Conservation (phyloP, 2,888 invertebrate species). For the Hyposoter dolosus region DNA sequence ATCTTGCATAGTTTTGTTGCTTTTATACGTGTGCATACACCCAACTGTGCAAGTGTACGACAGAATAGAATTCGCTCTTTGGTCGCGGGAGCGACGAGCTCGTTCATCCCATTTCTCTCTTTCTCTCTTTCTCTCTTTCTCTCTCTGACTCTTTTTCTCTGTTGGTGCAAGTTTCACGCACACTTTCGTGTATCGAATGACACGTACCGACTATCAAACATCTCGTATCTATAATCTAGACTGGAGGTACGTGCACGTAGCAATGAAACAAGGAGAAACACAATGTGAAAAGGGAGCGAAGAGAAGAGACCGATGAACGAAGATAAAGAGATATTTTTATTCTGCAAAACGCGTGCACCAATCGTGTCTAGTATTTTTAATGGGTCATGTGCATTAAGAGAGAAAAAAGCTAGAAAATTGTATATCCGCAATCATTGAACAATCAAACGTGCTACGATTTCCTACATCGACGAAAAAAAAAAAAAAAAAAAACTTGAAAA, state of each 20-base stretch:
- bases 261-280: slow-evolving; percentile 41
- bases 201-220: slow-evolving; percentile 55
- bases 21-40: not conserved
- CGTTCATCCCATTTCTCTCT: slow-evolving; percentile 25
- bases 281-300: slow-evolving; percentile 33
- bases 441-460: slow-evolving; percentile 6
- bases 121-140: not conserved
- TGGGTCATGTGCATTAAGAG: slow-evolving; percentile 41
- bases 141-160: slow-evolving; percentile 10
- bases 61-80: slow-evolving; percentile 43
- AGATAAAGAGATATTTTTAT: slow-evolving; percentile 47
- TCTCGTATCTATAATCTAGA: slow-evolving; percentile 65
- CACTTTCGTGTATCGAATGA: slow-evolving; percentile 20
- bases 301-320: slow-evolving; percentile 7
- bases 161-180: slow-evolving; percentile 17
- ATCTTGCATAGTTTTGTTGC: slow-evolving; percentile 26
- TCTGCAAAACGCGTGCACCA: slow-evolving; percentile 31
- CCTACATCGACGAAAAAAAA: not conserved
- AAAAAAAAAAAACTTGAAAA: not conserved
- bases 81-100: slow-evolving; percentile 28
- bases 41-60: slow-evolving; percentile 1
- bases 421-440: slow-evolving; percentile 24
- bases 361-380: slow-evolving; percentile 43
- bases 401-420: slow-evolving; percentile 12
- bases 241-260: slow-evolving; percentile 44